Conservation (phyloP, 2,797 vertebrate species). For the Argentina silus region DNA sequence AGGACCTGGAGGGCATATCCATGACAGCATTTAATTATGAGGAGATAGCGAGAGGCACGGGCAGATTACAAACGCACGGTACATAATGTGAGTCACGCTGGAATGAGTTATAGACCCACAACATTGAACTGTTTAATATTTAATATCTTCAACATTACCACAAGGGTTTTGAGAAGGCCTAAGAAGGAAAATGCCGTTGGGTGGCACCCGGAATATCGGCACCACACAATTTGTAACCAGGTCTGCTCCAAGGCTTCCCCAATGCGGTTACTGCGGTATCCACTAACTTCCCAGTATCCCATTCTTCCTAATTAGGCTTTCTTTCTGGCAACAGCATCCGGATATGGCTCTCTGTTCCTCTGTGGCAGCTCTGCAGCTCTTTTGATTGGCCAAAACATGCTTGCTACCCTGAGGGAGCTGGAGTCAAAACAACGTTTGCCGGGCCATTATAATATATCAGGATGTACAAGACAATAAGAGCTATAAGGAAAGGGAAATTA, state of each 20-base stretch:
- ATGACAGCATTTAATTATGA: constrained; percentile 78
- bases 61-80: constrained; percentile 64
- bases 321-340: constrained; percentile 33
- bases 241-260: constrained; percentile 47
- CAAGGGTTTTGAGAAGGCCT: constrained; percentile 42
- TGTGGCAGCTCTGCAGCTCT: constrained; percentile 14
- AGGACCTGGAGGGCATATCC: constrained; percentile 71
- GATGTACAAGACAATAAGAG: constrained; percentile 7
- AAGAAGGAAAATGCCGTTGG: constrained; percentile 48
- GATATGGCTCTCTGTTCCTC: constrained; percentile 13
- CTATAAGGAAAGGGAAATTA: constrained; percentile 10
- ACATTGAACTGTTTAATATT: constrained; percentile 65
- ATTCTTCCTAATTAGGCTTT: constrained; percentile 51
- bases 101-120: constrained; percentile 64
- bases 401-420: constrained; percentile 16
- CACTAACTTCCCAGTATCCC: constrained; percentile 35
- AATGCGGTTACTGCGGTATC: constrained; percentile 42
- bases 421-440: constrained; percentile 9
- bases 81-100: constrained; percentile 53
- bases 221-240: constrained; percentile 55
- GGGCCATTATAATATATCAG: constrained; percentile 2
- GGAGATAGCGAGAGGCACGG: constrained; percentile 51
- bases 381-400: constrained; percentile 2
- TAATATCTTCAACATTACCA: constrained; percentile 57
- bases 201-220: constrained; percentile 47